These are phyloP conservation scores for Papio anubis DNA, from an alignment of 2,113 vertebrate species.

Conservation along the genomic window DNA sequence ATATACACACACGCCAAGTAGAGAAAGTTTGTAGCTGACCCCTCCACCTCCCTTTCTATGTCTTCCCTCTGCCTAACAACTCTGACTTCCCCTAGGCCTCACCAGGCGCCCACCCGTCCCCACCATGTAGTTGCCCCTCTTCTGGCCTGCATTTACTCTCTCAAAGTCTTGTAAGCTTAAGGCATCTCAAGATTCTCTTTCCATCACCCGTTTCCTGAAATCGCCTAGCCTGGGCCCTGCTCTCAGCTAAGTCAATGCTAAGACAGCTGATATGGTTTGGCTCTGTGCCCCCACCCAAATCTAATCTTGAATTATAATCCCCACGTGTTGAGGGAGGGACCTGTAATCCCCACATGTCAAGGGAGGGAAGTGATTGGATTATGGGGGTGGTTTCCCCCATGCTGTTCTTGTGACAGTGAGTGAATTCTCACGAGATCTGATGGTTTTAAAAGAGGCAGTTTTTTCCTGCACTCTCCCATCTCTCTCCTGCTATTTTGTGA, in stretches of 20 bases:
- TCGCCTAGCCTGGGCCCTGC: neutral
- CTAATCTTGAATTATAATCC: no score
- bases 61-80: neutral
- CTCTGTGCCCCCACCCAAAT: no score
- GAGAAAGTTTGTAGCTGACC: conserved; percentile 14
- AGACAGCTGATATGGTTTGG: neutral
- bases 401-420: no score
- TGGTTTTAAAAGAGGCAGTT: no score
- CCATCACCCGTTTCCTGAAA: neutral
- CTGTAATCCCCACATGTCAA: no score
- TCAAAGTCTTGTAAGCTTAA: neutral
- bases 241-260: neutral
- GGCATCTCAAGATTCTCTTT: neutral
- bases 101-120: neutral
- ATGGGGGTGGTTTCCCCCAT: no score
- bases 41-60: neutral
- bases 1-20: conserved; percentile 39
- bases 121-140: neutral
- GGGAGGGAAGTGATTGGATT: no score
- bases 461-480: no score
- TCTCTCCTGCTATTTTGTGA: no score
- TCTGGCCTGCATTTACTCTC: neutral
- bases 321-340: no score
- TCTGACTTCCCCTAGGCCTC: neutral
- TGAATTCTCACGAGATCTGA: no score